These are phyloP conservation scores for Ennomos quercinarius DNA, from an alignment of 2,888 invertebrate genomes.

Conservation along the genomic window DNA sequence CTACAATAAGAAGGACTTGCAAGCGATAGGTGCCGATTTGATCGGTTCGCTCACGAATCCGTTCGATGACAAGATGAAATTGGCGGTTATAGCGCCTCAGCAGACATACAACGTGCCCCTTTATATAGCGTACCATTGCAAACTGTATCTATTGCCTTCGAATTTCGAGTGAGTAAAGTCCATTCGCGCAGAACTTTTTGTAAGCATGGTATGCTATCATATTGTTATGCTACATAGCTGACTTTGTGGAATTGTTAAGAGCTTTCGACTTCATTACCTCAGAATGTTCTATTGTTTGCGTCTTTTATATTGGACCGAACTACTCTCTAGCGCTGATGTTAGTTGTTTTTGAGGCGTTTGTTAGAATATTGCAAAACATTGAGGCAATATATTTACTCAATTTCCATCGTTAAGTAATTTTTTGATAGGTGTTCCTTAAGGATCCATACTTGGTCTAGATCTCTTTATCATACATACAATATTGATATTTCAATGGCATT, in stretches of 20 bases:
- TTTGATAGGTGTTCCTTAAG: conserved; percentile 17
- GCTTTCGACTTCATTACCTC: conserved; percentile 1
- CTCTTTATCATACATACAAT: neutral
- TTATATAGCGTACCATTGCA: conserved; percentile 92
- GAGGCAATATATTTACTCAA: no score
- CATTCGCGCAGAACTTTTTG: no score
- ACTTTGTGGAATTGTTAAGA: neutral
- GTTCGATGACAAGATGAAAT: conserved; percentile 90
- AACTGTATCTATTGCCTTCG: conserved; percentile 90
- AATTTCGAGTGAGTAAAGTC: conserved; percentile 87
- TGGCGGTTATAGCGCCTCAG: conserved; percentile 90
- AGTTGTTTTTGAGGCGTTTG: no score
- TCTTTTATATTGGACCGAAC: no score
- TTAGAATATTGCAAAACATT: no score
- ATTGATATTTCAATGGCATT: conserved; percentile 1
- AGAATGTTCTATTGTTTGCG: no score
- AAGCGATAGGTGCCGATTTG: conserved; percentile 86
- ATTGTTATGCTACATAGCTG: no score
- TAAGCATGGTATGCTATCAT: no score
- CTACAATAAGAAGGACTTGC: conserved; percentile 90
- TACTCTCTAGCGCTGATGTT: no score
- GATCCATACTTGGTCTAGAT: conserved; percentile 5
- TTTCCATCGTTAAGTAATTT: no score
- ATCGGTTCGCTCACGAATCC: conserved; percentile 90
- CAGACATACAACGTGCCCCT: conserved; percentile 91